Percentiles rank a stretch among this genome's conserved stretches.
Conservation (phyloP, 2,113 vertebrate genomes). For the Corythoichthys intestinalis region DNA sequence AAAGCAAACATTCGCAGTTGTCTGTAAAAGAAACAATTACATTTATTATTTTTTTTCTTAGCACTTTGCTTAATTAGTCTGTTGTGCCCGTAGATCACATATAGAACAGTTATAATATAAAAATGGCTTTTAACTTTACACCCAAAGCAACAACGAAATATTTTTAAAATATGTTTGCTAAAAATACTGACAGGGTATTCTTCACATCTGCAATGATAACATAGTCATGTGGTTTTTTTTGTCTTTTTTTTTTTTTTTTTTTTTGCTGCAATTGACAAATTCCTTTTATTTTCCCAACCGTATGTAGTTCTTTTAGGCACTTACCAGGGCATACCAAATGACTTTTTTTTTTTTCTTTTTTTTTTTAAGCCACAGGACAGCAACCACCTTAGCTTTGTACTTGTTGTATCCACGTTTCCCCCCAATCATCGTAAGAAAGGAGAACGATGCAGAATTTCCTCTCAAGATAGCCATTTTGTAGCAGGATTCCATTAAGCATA, state of each 20-base stretch:
- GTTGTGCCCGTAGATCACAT: constrained; percentile 76
- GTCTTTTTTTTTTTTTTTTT: neutral
- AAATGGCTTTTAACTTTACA: constrained; percentile 80
- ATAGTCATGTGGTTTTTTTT: constrained; percentile 34
- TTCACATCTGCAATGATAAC: constrained; percentile 66
- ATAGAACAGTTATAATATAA: constrained; percentile 77
- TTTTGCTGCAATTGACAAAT: constrained; percentile 37
- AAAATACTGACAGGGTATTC: constrained; percentile 74
- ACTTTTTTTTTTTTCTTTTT: constrained; percentile 7
- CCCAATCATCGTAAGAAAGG: constrained; percentile 49
- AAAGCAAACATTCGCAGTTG: constrained; percentile 43
- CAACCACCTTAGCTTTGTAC: constrained; percentile 39
- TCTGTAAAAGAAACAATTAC: constrained; percentile 75
- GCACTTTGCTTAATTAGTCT: constrained; percentile 72
- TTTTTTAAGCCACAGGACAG: constrained; percentile 36
- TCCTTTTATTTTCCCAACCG: constrained; percentile 43
- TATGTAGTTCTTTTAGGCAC: constrained; percentile 75
- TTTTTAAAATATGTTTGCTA: constrained; percentile 73
- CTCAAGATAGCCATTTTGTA: constrained; percentile 51
- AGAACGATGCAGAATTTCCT: constrained; percentile 57
- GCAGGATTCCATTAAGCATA: constrained; percentile 71
- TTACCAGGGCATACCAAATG: constrained; percentile 72
- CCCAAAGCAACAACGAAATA: constrained; percentile 76
- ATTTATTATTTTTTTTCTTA: constrained; percentile 72
- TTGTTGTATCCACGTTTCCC: constrained; percentile 36